A percentile compares a stretch with the other conserved stretches of the same genome.
These are phyloP conservation scores for Odocoileus hemionus DNA, from an alignment of 2,113 vertebrate genomes.

Conservation along the genomic window DNA sequence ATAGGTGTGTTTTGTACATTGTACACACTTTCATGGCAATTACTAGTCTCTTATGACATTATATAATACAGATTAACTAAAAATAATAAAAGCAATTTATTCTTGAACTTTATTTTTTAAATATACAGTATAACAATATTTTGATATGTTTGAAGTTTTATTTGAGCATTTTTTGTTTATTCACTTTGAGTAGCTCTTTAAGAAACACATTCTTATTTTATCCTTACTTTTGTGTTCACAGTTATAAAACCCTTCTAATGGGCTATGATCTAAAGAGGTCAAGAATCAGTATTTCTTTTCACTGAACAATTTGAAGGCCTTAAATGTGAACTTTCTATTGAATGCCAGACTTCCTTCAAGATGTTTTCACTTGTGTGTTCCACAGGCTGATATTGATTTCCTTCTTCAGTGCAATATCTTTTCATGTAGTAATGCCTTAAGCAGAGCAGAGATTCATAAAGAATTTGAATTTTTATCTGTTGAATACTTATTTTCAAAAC, in stretches of 20 bases:
- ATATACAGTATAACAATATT: background rate
- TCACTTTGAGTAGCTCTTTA: background rate
- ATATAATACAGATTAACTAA: background rate
- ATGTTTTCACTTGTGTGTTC: constrained; percentile 72
- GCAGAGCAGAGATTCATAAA: constrained; percentile 59
- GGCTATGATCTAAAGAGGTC: constrained; percentile 62
- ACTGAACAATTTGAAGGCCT: constrained; percentile 61
- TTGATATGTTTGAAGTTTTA: background rate
- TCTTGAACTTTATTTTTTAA: background rate
- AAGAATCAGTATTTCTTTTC: constrained; percentile 59
- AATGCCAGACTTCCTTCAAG: constrained; percentile 68
- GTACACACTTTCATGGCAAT: background rate
- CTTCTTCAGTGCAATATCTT: constrained; percentile 58
- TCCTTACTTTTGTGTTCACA: background rate
- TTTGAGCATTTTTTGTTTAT: background rate
- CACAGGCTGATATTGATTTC: constrained; percentile 75
- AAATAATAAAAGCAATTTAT: background rate
- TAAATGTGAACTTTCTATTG: constrained; percentile 63
- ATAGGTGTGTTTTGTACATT: background rate
- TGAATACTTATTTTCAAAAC: constrained; percentile 66
- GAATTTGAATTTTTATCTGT: constrained; percentile 74
- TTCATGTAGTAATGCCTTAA: constrained; percentile 71
- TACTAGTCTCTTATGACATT: background rate
- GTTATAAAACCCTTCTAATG: background rate
- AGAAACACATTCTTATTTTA: constrained; percentile 9